phyloP scores from a whole-genome alignment of 2,888 invertebrate genomes.

The Epinotia demarniana region DNA sequence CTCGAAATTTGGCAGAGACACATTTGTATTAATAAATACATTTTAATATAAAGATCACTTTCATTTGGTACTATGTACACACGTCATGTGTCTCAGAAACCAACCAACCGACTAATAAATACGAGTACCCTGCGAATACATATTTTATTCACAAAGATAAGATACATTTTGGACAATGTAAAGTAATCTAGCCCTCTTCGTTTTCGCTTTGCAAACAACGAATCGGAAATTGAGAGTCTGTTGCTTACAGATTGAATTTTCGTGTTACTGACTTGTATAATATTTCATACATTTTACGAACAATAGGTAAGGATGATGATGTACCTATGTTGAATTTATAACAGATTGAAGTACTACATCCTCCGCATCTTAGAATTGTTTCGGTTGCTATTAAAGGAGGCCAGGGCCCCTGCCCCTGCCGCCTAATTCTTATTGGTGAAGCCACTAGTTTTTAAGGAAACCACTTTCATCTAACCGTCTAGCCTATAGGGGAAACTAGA shows the following conservation, averaged over 20 bases:
- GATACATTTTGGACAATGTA: constrained; percentile 19
- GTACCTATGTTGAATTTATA: background rate
- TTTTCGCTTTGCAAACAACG: constrained; percentile 26
- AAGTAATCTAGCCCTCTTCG: constrained; percentile 9
- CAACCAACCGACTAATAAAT: constrained; percentile 21
- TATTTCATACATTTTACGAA: background rate
- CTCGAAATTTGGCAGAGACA: background rate
- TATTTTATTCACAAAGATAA: constrained; percentile 15
- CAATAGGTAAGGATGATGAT: too few species aligned
- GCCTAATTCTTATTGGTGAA: too few species aligned
- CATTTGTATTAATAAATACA: background rate
- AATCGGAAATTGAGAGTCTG: constrained; percentile 32
- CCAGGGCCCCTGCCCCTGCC: too few species aligned
- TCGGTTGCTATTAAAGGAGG: too few species aligned
- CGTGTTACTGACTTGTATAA: background rate
- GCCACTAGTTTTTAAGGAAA: too few species aligned
- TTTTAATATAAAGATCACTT: background rate
- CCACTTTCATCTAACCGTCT: too few species aligned
- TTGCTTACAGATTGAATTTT: constrained; percentile 10
- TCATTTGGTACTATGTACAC: background rate
- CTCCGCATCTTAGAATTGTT: too few species aligned
- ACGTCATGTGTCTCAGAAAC: background rate
- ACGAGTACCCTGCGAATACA: constrained; percentile 3
- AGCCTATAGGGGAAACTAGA: too few species aligned
- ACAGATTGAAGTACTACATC: too few species aligned